Conservation (phyloP, 1,140 invertebrate species). For the Brachionus plicatilis region DNA sequence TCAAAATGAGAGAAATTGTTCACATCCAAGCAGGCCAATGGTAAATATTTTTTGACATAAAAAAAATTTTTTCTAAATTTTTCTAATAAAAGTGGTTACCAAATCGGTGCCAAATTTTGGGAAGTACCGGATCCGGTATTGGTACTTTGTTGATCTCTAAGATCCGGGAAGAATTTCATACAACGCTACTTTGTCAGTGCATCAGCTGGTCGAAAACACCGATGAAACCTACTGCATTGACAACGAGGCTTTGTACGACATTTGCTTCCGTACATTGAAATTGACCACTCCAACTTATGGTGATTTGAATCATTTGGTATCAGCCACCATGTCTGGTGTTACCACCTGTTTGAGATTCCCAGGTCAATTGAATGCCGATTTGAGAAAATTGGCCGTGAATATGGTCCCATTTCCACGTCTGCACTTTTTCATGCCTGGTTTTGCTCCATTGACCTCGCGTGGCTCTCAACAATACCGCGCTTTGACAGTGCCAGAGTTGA, state of each 20-base stretch:
- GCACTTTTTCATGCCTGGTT: conserved; percentile 47
- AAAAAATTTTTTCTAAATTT: not conserved
- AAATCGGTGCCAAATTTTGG: conserved; percentile 79
- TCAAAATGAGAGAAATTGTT: conserved; percentile 68
- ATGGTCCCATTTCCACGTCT: conserved; percentile 78
- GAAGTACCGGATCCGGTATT: conserved; percentile 79
- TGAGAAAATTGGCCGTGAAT: conserved; percentile 83
- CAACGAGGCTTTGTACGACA: conserved; percentile 72
- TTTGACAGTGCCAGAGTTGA: conserved; percentile 65
- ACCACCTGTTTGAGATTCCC: conserved; percentile 62
- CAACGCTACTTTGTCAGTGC: conserved; percentile 82
- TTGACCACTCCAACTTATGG: conserved; percentile 63
- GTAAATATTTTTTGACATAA: not conserved
- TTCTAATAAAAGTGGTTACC: conserved; percentile 64
- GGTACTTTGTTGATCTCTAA: conserved; percentile 68
- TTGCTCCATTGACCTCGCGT: conserved; percentile 57
- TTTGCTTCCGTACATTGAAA: conserved; percentile 66
- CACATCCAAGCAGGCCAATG: conserved; percentile 71
- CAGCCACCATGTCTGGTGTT: conserved; percentile 63
- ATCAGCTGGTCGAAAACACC: conserved; percentile 80
- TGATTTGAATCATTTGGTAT: conserved; percentile 65
- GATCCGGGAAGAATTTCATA: conserved; percentile 63
- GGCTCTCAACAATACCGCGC: conserved; percentile 56
- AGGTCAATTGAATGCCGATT: conserved; percentile 68
- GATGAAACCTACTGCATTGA: conserved; percentile 83